phyloP scores from a whole-genome alignment of 2,113 vertebrate genomes.

The Menura novaehollandiae region DNA sequence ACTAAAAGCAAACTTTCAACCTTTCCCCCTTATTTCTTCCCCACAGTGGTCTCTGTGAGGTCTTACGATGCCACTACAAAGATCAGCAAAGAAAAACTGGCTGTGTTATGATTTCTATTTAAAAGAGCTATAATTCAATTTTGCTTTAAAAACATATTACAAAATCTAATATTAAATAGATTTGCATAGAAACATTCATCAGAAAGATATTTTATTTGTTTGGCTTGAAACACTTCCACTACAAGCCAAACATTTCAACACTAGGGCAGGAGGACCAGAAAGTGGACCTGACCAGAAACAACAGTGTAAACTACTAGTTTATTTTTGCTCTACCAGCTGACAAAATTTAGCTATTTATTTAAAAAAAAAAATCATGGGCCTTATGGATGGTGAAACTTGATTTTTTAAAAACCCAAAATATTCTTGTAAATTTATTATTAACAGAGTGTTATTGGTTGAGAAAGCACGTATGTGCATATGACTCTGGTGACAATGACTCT shows the following conservation, averaged over 20 bases:
- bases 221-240: constrained; percentile 62
- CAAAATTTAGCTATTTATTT: constrained; percentile 17
- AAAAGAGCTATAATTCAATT: constrained; percentile 49
- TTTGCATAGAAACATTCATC: constrained; percentile 62
- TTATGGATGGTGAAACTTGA: neutral
- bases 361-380: neutral
- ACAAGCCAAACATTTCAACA: constrained; percentile 58
- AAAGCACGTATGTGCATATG: neutral
- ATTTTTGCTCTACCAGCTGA: constrained; percentile 47
- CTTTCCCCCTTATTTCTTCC: neutral
- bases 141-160: constrained; percentile 56
- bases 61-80: constrained; percentile 6
- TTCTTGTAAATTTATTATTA: neutral
- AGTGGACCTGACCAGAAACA: constrained; percentile 54
- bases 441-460: neutral
- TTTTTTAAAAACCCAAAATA: neutral
- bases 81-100: neutral
- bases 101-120: constrained; percentile 21
- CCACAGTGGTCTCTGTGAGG: neutral
- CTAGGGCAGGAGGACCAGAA: constrained; percentile 17
- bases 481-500: neutral
- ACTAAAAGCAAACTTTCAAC: neutral
- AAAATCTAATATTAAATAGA: constrained; percentile 50
- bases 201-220: constrained; percentile 64
- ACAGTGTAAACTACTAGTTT: constrained; percentile 30